Evolutionary conservation across 2,113 vertebrate genomes (phyloP).

Genomic region (Anas platyrhynchos): DNA sequence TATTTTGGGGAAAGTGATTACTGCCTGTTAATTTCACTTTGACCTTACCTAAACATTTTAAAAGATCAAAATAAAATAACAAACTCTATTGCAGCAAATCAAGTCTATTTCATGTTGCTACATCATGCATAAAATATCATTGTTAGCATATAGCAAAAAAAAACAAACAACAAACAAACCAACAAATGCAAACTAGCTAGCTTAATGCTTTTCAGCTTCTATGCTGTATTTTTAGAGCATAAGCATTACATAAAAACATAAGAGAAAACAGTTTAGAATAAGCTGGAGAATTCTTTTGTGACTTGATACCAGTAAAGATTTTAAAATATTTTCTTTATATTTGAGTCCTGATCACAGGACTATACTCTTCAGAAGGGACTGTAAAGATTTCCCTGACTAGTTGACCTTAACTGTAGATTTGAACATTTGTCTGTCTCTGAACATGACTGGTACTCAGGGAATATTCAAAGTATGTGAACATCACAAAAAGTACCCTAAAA

Average conservation of each 20-base stretch:
- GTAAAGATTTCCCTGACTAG: neutral
- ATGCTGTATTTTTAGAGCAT: neutral
- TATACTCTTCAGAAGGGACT: neutral
- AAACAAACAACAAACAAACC: neutral
- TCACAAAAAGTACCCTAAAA: neutral
- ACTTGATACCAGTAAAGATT: neutral
- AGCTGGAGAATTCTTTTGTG: neutral
- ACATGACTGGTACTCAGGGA: neutral
- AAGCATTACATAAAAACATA: neutral
- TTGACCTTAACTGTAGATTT: neutral
- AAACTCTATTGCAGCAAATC: neutral
- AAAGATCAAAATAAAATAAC: neutral
- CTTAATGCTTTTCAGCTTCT: neutral
- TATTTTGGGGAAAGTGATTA: neutral
- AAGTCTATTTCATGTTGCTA: neutral
- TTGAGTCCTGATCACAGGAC: neutral
- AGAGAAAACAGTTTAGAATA: neutral
- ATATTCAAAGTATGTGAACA: neutral
- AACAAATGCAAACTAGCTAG: neutral
- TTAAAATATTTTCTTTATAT: neutral
- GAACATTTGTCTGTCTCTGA: neutral
- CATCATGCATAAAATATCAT: neutral
- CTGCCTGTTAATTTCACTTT: conserved; percentile 22
- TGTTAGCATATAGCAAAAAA: neutral
- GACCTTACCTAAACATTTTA: neutral